Evolutionary conservation across 2,797 vertebrate genomes (phyloP).

Genomic region (Poeciliopsis turneri): DNA sequence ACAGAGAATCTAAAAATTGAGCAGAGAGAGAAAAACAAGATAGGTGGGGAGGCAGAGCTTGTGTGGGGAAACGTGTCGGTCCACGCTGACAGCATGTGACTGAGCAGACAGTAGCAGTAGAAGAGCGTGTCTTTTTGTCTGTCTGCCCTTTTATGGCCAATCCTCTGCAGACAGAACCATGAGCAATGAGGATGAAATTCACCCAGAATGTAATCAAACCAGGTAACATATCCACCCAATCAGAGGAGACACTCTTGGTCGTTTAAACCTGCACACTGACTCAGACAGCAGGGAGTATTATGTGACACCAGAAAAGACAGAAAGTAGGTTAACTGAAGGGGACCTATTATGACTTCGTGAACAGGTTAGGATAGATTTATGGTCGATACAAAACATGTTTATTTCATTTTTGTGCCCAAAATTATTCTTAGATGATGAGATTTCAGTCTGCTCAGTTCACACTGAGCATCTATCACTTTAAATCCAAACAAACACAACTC

Average conservation of each 20-base stretch:
- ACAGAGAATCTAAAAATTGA: neutral
- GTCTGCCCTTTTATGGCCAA: constrained; percentile 9
- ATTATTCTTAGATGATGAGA: no score
- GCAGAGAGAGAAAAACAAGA: constrained; percentile 4
- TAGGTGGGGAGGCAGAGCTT: constrained; percentile 12
- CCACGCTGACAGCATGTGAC: constrained; percentile 64
- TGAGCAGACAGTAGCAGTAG: constrained; percentile 27
- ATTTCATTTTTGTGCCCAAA: no score
- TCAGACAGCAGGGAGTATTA: neutral
- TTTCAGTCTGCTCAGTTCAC: no score
- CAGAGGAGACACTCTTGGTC: neutral
- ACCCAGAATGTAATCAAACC: constrained; percentile 9
- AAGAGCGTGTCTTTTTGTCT: neutral
- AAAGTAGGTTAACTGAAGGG: neutral
- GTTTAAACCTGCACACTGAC: neutral
- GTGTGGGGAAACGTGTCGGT: constrained; percentile 60
- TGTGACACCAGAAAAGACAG: neutral
- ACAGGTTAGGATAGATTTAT: no score
- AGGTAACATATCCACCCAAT: constrained; percentile 1
- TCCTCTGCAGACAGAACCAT: neutral
- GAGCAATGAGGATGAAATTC: neutral
- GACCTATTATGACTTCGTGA: no score
- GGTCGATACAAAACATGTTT: no score
- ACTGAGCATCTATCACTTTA: no score
- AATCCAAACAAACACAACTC: no score